Percentiles rank a stretch among this genome's conserved stretches.
Evolutionary conservation across 2,888 invertebrate genomes (phyloP).

Genomic region (Chymomyza amoena): DNA sequence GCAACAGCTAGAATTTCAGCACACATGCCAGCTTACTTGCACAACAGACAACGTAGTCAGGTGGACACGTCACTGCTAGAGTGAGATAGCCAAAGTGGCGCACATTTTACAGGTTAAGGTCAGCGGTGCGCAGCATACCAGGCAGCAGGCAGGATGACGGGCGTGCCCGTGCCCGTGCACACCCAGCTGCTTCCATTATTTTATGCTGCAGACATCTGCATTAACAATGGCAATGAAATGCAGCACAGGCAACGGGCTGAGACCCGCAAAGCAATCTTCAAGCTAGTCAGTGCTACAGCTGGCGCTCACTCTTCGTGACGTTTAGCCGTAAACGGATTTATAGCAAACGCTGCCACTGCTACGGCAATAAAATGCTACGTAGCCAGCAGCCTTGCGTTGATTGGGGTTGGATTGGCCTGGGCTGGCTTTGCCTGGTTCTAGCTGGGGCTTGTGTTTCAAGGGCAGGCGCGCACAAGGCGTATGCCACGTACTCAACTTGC

Average conservation of each 20-base stretch:
- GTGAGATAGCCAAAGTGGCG: constrained; percentile 19
- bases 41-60: not conserved
- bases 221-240: constrained; percentile 64
- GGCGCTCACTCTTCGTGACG: constrained; percentile 41
- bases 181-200: constrained; percentile 36
- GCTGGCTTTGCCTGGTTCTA: not conserved
- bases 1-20: not conserved
- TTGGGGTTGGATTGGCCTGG: not conserved
- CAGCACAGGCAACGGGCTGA: constrained; percentile 24
- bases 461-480: constrained; percentile 14
- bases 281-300: constrained; percentile 1
- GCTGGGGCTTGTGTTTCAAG: constrained; percentile 41
- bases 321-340: constrained; percentile 64
- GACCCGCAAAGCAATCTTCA: constrained; percentile 2
- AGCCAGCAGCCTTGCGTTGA: not conserved
- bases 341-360: constrained; percentile 17
- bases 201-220: constrained; percentile 62
- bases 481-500: constrained; percentile 31
- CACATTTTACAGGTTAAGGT: constrained; percentile 58
- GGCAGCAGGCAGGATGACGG: not conserved
- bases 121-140: constrained; percentile 38
- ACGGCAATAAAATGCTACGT: not conserved
- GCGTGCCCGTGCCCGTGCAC: constrained; percentile 4
- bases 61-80: not conserved
- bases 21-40: not conserved